Conservation (phyloP, 30 jellyfish, hydroid and myxozoan species). For the Rhopilema esculentum region DNA sequence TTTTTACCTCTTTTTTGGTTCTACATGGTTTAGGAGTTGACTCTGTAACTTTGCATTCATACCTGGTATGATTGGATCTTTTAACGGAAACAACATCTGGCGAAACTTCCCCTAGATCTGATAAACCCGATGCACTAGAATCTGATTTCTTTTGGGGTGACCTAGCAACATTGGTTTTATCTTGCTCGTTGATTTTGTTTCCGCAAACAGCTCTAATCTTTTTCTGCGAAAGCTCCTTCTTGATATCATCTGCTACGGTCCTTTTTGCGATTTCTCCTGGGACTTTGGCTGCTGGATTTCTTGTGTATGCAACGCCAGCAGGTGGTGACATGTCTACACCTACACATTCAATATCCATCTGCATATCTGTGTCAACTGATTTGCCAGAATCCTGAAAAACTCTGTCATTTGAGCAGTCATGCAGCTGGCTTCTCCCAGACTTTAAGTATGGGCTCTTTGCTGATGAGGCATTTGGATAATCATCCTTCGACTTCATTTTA, state of each 20-base stretch:
- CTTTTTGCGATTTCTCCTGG: too few relatives aligned
- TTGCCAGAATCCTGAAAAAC: background rate
- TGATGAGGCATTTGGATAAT: too few relatives aligned
- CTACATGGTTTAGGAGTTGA: background rate
- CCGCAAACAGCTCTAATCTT: too few relatives aligned
- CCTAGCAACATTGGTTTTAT: too few relatives aligned
- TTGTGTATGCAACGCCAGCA: background rate
- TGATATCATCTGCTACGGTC: too few relatives aligned
- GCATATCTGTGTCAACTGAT: background rate
- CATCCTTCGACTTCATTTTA: background rate
- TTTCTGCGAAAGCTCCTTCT: too few relatives aligned
- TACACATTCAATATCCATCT: background rate
- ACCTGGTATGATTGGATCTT: too few relatives aligned
- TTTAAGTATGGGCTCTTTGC: too few relatives aligned
- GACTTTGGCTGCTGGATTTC: too few relatives aligned
- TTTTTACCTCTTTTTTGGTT: background rate
- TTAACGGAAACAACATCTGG: background rate
- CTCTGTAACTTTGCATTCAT: too few relatives aligned
- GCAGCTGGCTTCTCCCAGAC: background rate
- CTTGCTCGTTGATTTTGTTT: too few relatives aligned
- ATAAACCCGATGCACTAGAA: background rate
- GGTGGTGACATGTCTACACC: background rate
- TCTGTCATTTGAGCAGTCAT: background rate
- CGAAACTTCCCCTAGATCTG: background rate
- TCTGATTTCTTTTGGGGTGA: background rate